These are phyloP conservation scores for Calephelis nemesis DNA, from an alignment of 1,140 invertebrate genomes.

Conservation along the genomic window DNA sequence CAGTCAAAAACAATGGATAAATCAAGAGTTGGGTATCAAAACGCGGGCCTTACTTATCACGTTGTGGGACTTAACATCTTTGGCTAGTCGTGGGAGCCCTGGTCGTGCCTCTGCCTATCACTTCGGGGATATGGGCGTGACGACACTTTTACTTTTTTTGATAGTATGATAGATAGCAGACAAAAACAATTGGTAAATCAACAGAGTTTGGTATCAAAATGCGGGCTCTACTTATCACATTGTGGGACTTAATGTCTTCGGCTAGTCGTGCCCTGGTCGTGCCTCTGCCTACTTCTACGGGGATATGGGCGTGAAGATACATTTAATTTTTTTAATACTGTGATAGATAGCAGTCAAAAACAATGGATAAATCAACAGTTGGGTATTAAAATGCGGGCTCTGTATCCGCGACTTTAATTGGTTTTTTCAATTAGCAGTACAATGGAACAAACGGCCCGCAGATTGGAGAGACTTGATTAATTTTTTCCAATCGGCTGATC, in stretches of 20 bases:
- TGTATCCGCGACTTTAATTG: constrained; percentile 19
- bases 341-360: background rate
- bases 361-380: background rate
- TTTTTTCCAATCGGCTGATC: constrained; percentile 30
- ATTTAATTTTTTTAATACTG: too few species aligned
- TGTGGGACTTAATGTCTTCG: too few species aligned
- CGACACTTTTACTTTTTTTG: too few species aligned
- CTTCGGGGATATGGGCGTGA: too few species aligned
- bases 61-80: too few species aligned
- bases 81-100: too few species aligned
- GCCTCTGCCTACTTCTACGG: too few species aligned
- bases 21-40: background rate
- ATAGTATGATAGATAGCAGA: too few species aligned
- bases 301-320: too few species aligned
- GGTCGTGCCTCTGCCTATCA: too few species aligned
- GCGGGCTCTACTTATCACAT: background rate
- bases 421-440: constrained; percentile 26
- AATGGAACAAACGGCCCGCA: constrained; percentile 25
- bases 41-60: background rate
- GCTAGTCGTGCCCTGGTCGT: too few species aligned
- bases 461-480: constrained; percentile 28
- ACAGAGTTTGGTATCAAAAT: background rate
- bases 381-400: constrained; percentile 1
- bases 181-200: background rate
- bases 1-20: background rate